Percentiles rank a stretch among this genome's conserved stretches.
These are phyloP conservation scores for Sphaerophoria taeniata DNA, from an alignment of 2,888 invertebrate species.

Conservation along the genomic window DNA sequence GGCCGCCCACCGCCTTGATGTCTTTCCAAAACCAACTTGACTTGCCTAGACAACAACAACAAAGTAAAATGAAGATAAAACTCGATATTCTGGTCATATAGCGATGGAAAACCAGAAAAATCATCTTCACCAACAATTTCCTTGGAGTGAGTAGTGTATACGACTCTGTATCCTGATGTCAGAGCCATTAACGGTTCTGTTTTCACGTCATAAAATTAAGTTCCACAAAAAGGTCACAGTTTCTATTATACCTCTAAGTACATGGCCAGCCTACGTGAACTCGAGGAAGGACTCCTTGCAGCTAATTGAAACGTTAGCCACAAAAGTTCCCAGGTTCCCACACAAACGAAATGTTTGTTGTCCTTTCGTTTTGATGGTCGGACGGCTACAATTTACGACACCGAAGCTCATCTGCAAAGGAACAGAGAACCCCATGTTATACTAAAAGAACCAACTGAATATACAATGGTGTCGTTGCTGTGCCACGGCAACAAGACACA, in stretches of 20 bases:
- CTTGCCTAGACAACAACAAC: conserved; percentile 40
- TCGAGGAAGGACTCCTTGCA: background rate
- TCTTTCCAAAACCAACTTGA: conserved; percentile 49
- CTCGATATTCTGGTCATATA: conserved; percentile 57
- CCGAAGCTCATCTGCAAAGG: conserved; percentile 10
- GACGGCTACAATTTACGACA: too few relatives aligned
- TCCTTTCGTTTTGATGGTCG: conserved; percentile 18
- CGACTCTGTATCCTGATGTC: conserved; percentile 60
- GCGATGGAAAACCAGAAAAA: conserved; percentile 63
- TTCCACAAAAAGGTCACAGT: conserved; percentile 73
- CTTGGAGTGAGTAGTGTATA: conserved; percentile 24
- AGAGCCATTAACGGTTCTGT: conserved; percentile 76
- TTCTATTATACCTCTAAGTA: conserved; percentile 16
- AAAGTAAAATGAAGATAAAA: conserved; percentile 70
- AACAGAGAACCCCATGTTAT: conserved; percentile 31
- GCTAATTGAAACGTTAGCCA: conserved; percentile 71
- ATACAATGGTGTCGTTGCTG: background rate
- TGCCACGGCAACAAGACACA: conserved; percentile 15
- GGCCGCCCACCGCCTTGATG: conserved; percentile 24
- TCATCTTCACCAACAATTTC: conserved; percentile 59
- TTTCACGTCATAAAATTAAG: conserved; percentile 77
- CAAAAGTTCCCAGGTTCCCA: conserved; percentile 69
- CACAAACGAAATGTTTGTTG: conserved; percentile 51
- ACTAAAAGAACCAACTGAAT: conserved; percentile 20
- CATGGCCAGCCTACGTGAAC: conserved; percentile 30